A percentile compares a stretch with the other conserved stretches of the same genome.
Evolutionary conservation across 2,797 vertebrate genomes (phyloP).

Genomic region (Rhynchonycteris naso): DNA sequence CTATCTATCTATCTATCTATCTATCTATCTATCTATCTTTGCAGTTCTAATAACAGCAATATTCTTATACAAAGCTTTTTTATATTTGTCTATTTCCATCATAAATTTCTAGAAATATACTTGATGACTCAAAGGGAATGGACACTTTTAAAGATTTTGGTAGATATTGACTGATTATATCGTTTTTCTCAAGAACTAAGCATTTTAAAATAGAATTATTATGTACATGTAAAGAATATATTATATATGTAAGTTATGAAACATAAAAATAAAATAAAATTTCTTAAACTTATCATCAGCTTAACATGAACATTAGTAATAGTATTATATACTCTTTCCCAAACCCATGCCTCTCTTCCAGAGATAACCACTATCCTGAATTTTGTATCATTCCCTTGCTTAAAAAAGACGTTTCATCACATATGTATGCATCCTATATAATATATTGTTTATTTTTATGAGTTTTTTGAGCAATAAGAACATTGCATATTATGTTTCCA

Average conservation of each 20-base stretch:
- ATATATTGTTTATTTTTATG: not conserved
- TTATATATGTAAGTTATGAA: conserved; percentile 20
- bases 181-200: not conserved
- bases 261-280: conserved; percentile 3
- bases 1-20: not conserved
- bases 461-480: not conserved
- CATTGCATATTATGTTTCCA: not conserved
- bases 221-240: not conserved
- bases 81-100: not conserved
- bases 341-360: not conserved
- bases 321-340: not conserved
- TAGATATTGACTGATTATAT: not conserved
- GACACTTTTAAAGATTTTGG: conserved; percentile 27
- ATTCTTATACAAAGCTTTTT: not conserved
- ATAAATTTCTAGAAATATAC: not conserved
- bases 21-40: not conserved
- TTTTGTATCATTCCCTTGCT: not conserved
- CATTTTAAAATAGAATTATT: conserved; percentile 4
- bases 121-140: not conserved
- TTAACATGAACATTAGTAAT: conserved; percentile 34
- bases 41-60: not conserved
- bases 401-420: conserved; percentile 19
- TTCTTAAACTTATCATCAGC: not conserved
- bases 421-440: conserved; percentile 3
- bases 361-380: not conserved